Conservation (phyloP, 2,113 vertebrate species). For the Saccopteryx bilineata region DNA sequence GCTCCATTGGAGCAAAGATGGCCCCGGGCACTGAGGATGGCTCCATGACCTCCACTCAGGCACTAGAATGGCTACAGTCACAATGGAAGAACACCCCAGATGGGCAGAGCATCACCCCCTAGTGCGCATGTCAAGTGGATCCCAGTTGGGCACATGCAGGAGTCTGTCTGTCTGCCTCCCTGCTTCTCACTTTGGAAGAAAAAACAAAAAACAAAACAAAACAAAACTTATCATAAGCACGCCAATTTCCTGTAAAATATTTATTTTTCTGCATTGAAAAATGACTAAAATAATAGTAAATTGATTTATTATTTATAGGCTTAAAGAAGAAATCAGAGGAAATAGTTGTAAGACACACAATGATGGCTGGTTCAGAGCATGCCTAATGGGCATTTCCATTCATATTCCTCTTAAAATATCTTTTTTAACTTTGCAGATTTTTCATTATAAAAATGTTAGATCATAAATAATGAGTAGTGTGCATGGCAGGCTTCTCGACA, state of each 20-base stretch:
- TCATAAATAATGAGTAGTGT: conserved; percentile 29
- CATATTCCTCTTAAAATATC: conserved; percentile 37
- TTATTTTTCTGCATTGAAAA: conserved; percentile 16
- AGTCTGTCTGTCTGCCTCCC: too few species aligned
- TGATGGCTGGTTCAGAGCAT: not conserved
- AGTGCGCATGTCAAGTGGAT: too few species aligned
- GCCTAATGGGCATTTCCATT: conserved; percentile 49
- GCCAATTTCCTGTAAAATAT: not conserved
- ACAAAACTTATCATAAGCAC: not conserved
- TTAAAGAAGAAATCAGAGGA: conserved; percentile 64
- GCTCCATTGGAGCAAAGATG: too few species aligned
- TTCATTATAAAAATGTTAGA: conserved; percentile 33
- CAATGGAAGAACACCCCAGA: too few species aligned
- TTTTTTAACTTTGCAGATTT: conserved; percentile 24
- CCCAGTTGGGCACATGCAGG: too few species aligned
- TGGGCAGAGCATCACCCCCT: too few species aligned
- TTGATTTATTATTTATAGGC: conserved; percentile 33
- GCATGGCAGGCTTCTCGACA: not conserved
- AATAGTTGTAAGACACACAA: conserved; percentile 25
- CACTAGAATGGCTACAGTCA: too few species aligned
- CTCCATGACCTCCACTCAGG: too few species aligned
- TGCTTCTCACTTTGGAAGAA: too few species aligned
- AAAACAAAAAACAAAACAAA: too few species aligned
- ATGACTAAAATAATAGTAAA: conserved; percentile 63
- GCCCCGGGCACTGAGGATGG: too few species aligned